Conservation (phyloP, 2,797 vertebrate species). For the Hirundo rustica region DNA sequence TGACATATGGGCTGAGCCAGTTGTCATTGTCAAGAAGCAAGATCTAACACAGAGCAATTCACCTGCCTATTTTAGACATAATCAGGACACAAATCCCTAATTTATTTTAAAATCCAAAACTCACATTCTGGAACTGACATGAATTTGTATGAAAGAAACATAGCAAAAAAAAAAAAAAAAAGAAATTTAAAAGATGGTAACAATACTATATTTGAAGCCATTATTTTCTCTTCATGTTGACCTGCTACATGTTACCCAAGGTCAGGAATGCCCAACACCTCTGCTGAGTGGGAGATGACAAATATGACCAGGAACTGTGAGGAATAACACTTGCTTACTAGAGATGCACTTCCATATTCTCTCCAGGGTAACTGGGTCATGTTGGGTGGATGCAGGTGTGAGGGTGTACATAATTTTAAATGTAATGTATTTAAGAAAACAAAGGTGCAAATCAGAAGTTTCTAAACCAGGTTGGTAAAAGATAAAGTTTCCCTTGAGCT, state of each 20-base stretch:
- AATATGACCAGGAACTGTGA: neutral
- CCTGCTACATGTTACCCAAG: neutral
- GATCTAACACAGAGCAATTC: neutral
- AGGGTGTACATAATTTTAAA: neutral
- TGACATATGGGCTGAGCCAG: neutral
- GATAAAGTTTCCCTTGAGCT: neutral
- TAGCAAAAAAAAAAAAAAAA: neutral
- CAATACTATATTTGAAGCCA: neutral
- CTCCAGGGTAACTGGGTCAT: neutral
- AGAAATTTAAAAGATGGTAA: fast-evolving
- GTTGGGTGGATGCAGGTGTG: neutral
- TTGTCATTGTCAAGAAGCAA: neutral
- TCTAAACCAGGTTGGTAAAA: neutral
- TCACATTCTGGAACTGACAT: neutral
- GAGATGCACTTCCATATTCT: fast-evolving
- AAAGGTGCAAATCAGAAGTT: neutral
- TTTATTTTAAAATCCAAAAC: neutral
- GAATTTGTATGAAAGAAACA: neutral
- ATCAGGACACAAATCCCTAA: neutral
- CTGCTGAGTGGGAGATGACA: neutral
- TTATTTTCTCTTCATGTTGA: neutral
- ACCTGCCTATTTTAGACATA: neutral
- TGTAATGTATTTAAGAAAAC: neutral
- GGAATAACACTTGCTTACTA: neutral
- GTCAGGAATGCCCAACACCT: neutral